phyloP scores from a whole-genome alignment of 2,888 invertebrate species.

The Parasteatoda lunata region DNA sequence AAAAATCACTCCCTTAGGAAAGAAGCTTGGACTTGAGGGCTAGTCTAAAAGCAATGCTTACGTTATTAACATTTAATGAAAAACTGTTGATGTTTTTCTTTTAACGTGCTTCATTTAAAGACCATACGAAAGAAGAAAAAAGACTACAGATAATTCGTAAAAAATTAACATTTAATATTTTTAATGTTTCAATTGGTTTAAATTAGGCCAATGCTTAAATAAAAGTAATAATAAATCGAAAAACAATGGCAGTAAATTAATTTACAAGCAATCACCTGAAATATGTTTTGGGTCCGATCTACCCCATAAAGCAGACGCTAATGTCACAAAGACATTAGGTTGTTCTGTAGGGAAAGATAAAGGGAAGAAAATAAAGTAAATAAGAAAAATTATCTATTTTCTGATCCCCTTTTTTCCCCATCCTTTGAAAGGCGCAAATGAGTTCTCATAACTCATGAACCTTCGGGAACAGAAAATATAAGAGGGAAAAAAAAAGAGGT shows the following conservation, averaged over 20 bases:
- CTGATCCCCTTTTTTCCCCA: constrained; percentile 3
- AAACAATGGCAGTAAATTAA: not conserved
- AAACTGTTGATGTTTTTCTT: no score
- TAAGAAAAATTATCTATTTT: constrained; percentile 40
- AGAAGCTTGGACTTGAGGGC: no score
- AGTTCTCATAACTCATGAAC: constrained; percentile 51
- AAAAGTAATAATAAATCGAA: no score
- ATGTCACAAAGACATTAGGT: constrained; percentile 47
- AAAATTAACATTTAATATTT: no score
- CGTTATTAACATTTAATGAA: no score
- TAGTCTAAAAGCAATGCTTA: no score
- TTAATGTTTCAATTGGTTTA: no score
- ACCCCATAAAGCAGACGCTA: constrained; percentile 25
- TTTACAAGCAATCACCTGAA: constrained; percentile 21
- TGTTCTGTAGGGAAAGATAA: constrained; percentile 17
- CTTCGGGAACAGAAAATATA: constrained; percentile 27
- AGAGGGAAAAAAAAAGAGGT: constrained; percentile 18
- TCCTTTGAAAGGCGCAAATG: constrained; percentile 54
- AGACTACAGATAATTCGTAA: no score
- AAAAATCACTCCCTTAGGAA: no score
- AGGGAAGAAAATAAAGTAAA: not conserved
- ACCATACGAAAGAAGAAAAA: no score
- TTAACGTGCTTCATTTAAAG: no score
- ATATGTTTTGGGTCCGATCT: constrained; percentile 11
- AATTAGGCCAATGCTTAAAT: no score